Evolutionary conservation across 2,888 invertebrate species (phyloP), one percentile per base, ranked within the genome.

Genomic region (Hirtodrosophila alboralis): DNA sequence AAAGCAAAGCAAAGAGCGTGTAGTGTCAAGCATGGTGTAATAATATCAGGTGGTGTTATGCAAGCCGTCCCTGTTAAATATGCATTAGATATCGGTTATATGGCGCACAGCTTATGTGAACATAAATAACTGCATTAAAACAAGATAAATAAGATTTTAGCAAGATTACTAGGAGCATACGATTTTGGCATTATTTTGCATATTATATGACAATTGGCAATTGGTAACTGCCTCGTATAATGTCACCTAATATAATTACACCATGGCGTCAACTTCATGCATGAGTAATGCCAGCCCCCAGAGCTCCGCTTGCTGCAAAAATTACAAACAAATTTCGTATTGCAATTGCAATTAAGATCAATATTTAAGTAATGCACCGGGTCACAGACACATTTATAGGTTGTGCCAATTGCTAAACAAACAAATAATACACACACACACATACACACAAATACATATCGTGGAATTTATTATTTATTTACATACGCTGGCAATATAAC

Each of bases 301-400:
- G 4, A 10, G 36, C 63, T 45, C n/a, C n/a, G n/a, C n/a, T n/a
- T n/a, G n/a, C n/a, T 38, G 30, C 60, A 59, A 14, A 58, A 56
- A 57, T 63, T 47, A 34, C n/a, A 47, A 8, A 52, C 10, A 31
- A 40, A 27, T 43, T 53, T 48, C 31, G 23, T 59, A 65, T 59
- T 52, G 54, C 56, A 61, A 51, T 60, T 60, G 60, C 60, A 79
- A 79, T 83, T 76, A 64, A 68, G 79, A 75, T 79, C 80, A 76
- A 83, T 72, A 79, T 75, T 79, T 68, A 43, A 71, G 62, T 47
- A 69, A 62, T 67, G 68, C 74, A 63, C 53, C 58, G 75, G 69
- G 70, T 75, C 69, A 45, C 10, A 26, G 30, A 21, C 23, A 23
- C 23, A 23, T 8, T 7, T 45, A 36, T 12, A 23, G 38, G 26